Conservation (phyloP, 2,888 invertebrate species). For the Drosophila kokeensis region DNA sequence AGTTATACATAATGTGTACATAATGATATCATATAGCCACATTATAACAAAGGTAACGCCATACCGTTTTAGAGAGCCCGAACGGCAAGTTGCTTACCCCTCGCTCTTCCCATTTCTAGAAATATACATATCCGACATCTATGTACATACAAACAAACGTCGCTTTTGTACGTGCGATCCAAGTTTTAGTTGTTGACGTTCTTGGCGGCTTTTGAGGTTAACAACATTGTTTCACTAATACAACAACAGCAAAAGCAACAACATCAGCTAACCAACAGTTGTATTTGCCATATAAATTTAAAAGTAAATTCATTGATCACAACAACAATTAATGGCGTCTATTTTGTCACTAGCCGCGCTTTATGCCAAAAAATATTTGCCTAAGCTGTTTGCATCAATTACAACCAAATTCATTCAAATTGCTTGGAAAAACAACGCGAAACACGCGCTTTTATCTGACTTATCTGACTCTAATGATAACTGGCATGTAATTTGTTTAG, state of each 20-base stretch:
- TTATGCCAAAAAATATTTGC: slow-evolving; percentile 68
- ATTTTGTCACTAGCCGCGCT: slow-evolving; percentile 67
- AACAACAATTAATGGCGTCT: slow-evolving; percentile 68
- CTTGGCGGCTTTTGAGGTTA: slow-evolving; percentile 83
- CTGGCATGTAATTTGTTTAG: slow-evolving; percentile 51
- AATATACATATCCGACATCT: not conserved
- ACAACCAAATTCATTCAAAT: slow-evolving; percentile 58
- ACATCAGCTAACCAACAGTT: slow-evolving; percentile 46
- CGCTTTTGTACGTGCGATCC: slow-evolving; percentile 52
- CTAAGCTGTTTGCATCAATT: slow-evolving; percentile 69
- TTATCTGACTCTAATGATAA: slow-evolving; percentile 50
- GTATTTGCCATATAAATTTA: slow-evolving; percentile 68
- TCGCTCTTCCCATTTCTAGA: not conserved
- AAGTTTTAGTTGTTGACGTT: slow-evolving; percentile 71
- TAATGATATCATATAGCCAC: slow-evolving; percentile 43
- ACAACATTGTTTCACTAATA: slow-evolving; percentile 70
- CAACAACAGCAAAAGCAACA: slow-evolving; percentile 33
- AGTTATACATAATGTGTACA: slow-evolving; percentile 8
- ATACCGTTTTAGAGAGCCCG: slow-evolving; percentile 34
- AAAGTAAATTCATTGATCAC: slow-evolving; percentile 41
- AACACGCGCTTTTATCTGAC: slow-evolving; percentile 39
- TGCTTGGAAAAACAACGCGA: slow-evolving; percentile 34
- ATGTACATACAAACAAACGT: slow-evolving; percentile 3
- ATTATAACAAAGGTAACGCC: slow-evolving; percentile 48
- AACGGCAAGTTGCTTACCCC: not conserved